Percentiles rank a stretch among this genome's conserved stretches.
Conservation (phyloP, 2,797 vertebrate genomes). For the Chrosomus eos region DNA sequence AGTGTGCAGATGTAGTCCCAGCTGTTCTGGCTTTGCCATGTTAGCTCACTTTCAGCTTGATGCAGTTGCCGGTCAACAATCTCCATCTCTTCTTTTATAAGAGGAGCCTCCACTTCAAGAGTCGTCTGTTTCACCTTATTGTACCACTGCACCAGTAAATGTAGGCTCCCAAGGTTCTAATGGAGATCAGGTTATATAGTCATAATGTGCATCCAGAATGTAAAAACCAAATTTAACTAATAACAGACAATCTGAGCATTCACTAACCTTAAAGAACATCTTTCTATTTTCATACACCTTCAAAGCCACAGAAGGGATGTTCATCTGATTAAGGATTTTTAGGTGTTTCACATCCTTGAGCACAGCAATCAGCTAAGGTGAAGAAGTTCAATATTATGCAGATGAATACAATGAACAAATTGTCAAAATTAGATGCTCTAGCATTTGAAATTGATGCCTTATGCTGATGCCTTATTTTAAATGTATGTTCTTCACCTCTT, state of each 20-base stretch:
- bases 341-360: constrained; percentile 86
- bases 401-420: constrained; percentile 18
- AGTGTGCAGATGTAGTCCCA: constrained; percentile 76
- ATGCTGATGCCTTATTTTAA: not conserved
- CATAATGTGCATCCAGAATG: not conserved
- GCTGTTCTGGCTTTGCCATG: constrained; percentile 76
- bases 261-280: constrained; percentile 80
- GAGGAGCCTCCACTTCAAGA: constrained; percentile 80
- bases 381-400: constrained; percentile 54
- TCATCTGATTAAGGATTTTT: constrained; percentile 72
- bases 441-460: not conserved
- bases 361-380: constrained; percentile 76
- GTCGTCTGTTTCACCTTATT: constrained; percentile 80
- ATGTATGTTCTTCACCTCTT: constrained; percentile 70
- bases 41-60: constrained; percentile 71
- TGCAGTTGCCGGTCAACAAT: constrained; percentile 73
- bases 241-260: constrained; percentile 15
- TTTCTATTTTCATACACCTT: constrained; percentile 79
- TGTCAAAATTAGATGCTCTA: constrained; percentile 8
- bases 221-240: not conserved
- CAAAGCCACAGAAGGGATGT: constrained; percentile 78
- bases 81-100: constrained; percentile 75
- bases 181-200: constrained; percentile 37
- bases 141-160: constrained; percentile 80
- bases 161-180: constrained; percentile 79